phyloP scores from a whole-genome alignment of 1,140 invertebrate genomes.

The Drosophila leontia region DNA sequence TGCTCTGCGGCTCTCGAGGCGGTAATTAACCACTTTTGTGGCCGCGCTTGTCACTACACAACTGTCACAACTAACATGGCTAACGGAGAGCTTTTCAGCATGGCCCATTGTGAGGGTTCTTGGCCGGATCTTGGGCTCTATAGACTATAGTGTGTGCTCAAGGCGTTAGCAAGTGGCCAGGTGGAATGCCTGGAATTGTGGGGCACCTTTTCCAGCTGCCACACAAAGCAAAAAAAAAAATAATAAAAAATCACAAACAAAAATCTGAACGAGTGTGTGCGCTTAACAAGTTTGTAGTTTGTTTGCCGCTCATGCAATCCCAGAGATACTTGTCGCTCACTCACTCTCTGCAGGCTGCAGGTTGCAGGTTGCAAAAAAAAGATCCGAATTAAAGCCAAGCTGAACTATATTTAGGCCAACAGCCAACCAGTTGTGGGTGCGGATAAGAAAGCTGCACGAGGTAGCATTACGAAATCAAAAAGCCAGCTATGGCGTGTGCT shows the following conservation, averaged over 20 bases:
- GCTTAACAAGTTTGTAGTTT: constrained; percentile 51
- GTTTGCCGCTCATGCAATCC: constrained; percentile 56
- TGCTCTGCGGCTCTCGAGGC: neutral
- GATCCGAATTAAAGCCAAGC: constrained; percentile 7
- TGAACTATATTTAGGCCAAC: constrained; percentile 57
- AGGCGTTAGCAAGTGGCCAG: constrained; percentile 51
- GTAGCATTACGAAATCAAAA: constrained; percentile 37
- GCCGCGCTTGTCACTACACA: constrained; percentile 52
- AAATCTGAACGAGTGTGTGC: constrained; percentile 44
- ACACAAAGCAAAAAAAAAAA: neutral
- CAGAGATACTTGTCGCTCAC: constrained; percentile 54
- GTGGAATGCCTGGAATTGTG: constrained; percentile 33
- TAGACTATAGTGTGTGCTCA: constrained; percentile 32
- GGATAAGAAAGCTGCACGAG: constrained; percentile 44
- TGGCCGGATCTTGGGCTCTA: constrained; percentile 9
- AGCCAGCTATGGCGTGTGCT: constrained; percentile 7
- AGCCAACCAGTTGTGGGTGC: constrained; percentile 55
- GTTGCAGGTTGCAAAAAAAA: constrained; percentile 24
- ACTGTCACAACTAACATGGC: constrained; percentile 62
- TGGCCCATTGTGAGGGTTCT: constrained; percentile 47
- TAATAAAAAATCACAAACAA: constrained; percentile 11
- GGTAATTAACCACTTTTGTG: constrained; percentile 69
- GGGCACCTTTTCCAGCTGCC: constrained; percentile 13
- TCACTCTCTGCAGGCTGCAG: constrained; percentile 43
- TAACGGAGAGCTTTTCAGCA: constrained; percentile 27